These are phyloP conservation scores for Cyprinus carpio DNA, from an alignment of 2,113 vertebrate species.

Conservation along the genomic window DNA sequence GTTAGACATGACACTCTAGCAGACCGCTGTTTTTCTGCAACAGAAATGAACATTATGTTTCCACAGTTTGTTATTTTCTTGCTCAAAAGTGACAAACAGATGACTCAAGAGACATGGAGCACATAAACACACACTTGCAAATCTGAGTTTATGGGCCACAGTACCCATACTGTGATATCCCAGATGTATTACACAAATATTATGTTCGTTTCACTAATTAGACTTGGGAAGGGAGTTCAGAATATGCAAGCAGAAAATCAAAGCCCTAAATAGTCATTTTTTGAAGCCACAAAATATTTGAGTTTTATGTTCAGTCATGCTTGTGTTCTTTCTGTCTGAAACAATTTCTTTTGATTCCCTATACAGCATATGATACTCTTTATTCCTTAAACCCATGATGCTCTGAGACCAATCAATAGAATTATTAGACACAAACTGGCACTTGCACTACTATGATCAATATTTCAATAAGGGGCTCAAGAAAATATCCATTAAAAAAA, in stretches of 20 bases:
- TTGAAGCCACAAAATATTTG: slow-evolving; percentile 21
- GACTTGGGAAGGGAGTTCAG: slow-evolving; percentile 4
- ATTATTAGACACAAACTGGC: slow-evolving; percentile 35
- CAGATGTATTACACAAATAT: slow-evolving; percentile 50
- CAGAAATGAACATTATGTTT: background rate
- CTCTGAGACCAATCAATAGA: slow-evolving; percentile 8
- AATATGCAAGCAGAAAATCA: background rate
- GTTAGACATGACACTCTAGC: background rate
- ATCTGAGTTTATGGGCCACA: slow-evolving; percentile 28
- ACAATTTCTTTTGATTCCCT: background rate
- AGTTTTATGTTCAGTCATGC: background rate
- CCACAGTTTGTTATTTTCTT: slow-evolving; percentile 35
- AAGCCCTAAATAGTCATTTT: slow-evolving; percentile 9
- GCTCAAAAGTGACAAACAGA: slow-evolving; percentile 24
- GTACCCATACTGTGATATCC: slow-evolving; percentile 48
- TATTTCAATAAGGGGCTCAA: slow-evolving; percentile 21
- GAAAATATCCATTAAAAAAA: slow-evolving; percentile 6
- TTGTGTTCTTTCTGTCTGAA: background rate
- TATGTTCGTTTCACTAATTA: slow-evolving; percentile 49
- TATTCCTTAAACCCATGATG: background rate
- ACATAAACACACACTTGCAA: background rate
- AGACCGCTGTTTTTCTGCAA: background rate
- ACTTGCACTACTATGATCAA: slow-evolving; percentile 18
- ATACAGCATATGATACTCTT: slow-evolving; percentile 1
- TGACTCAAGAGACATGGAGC: slow-evolving; percentile 10